Conservation (phyloP, 2,113 vertebrate species). For the Gallinago undulata region DNA sequence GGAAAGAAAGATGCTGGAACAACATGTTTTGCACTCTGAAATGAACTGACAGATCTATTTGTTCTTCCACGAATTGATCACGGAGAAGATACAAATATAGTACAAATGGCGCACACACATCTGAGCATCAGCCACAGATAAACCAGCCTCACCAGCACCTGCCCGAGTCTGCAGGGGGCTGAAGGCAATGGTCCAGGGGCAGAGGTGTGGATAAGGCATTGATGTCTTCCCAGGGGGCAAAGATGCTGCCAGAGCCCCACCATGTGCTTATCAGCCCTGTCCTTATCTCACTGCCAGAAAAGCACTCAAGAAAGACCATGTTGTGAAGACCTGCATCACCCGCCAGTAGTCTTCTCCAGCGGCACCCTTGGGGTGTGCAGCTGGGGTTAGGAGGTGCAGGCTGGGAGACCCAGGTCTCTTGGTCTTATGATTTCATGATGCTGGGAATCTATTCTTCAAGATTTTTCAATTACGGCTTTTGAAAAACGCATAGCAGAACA, state of each 20-base stretch:
- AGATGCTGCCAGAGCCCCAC: background rate
- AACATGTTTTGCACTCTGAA: slow-evolving; percentile 16
- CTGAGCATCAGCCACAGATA: background rate
- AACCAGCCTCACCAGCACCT: fast-evolving
- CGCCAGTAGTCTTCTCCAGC: background rate
- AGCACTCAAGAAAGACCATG: background rate
- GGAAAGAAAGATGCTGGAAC: background rate
- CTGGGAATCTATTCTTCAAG: background rate
- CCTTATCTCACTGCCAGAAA: background rate
- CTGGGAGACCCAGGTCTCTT: background rate
- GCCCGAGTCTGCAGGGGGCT: background rate
- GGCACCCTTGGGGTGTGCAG: fast-evolving
- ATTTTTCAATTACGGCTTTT: background rate
- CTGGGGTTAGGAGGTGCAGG: background rate
- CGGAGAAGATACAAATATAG: background rate
- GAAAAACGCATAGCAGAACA: background rate
- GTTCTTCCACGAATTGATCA: background rate
- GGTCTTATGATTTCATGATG: background rate
- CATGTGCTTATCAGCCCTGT: background rate
- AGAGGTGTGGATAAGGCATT: background rate
- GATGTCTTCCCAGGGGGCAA: background rate
- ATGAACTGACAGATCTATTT: background rate
- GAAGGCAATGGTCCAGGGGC: background rate
- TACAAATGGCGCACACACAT: background rate
- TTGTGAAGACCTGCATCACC: background rate